Evolutionary conservation across 1,140 invertebrate genomes (phyloP), one percentile per base, ranked within the genome.

Genomic region (Ostrea denselamellosa): DNA sequence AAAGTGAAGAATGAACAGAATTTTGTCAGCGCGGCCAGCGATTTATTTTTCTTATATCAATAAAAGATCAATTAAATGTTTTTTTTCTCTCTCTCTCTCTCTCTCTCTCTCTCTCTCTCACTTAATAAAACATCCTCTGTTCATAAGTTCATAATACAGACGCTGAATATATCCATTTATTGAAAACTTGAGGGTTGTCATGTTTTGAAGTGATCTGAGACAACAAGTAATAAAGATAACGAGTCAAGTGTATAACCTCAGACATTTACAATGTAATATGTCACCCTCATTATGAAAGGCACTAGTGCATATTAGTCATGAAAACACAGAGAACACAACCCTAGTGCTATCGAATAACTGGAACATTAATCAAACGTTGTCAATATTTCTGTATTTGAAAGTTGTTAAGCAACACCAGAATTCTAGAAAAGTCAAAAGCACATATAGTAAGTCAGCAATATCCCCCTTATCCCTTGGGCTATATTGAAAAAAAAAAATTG

Each of bases 371-470:
- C 68, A 77, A 77, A 77, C 10, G 5, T 10, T 77, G 25, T 77
- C 68, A 77, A 77, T 77, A 71, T 22, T 71, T 71, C 65, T 71
- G 28, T 71, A 71, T 71, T 71, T 71, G 28, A 71, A 34, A 19
- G 28, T 34, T 4, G 22, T 77, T 77, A 77, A 77, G 3, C 10
- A 77, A 25, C 14, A 25, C 25, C 12, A 28, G 9, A 44, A 22
- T 25, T 71, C n/a, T 71, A 17, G 56, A 58, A 19, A 58, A 62
- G 56, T 62, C 17, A 62, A 62, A 62, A 19, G 56, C 56, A 62
- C 56, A 28, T 77, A 25, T 77, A 25, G 34, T 34, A 62, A 8
- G 68, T 12, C 12, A 34, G 17, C 68, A 25, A 77, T 77, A 34
- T 77, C 10, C 25, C 25, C 22, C 68, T 77, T 77, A 10, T 25